These are phyloP conservation scores for Sceloporus tristichus DNA, from an alignment of 2,113 vertebrate species.

Conservation along the genomic window DNA sequence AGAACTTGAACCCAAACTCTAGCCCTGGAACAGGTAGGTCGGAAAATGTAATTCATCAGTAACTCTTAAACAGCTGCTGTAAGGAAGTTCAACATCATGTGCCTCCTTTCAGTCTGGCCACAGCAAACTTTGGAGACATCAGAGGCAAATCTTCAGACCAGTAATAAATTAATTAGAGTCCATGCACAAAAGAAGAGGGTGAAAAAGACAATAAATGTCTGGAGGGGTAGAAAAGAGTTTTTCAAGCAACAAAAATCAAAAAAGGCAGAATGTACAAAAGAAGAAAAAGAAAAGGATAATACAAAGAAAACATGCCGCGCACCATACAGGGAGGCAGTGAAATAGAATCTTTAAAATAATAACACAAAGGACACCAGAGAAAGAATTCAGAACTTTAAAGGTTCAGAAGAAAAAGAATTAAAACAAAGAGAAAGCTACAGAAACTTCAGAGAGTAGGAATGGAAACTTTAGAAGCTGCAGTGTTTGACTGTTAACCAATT, in stretches of 20 bases:
- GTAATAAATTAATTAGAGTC: slow-evolving; percentile 55
- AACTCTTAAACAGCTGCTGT: slow-evolving; percentile 16
- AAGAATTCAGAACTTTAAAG: slow-evolving; percentile 53
- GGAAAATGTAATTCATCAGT: slow-evolving; percentile 29
- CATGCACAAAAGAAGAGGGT: slow-evolving; percentile 47
- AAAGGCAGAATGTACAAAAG: slow-evolving; percentile 57
- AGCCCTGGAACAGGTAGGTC: slow-evolving; percentile 22
- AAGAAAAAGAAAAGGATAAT: slow-evolving; percentile 47
- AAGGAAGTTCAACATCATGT: slow-evolving; percentile 13
- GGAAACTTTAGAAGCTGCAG: slow-evolving; percentile 48
- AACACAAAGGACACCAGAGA: slow-evolving; percentile 49
- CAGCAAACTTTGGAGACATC: slow-evolving; percentile 34
- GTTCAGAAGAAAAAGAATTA: slow-evolving; percentile 24
- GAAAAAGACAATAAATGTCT: slow-evolving; percentile 66
- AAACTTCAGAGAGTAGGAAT: slow-evolving; percentile 55
- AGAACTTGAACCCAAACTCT: not conserved
- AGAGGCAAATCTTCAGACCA: slow-evolving; percentile 45
- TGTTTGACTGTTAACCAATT: slow-evolving; percentile 39
- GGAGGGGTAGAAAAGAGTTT: slow-evolving; percentile 57
- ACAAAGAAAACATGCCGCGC: slow-evolving; percentile 54
- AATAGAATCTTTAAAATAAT: slow-evolving; percentile 61
- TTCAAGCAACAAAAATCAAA: slow-evolving; percentile 65
- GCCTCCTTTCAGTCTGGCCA: not conserved
- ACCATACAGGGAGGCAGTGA: slow-evolving; percentile 50
- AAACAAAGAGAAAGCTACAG: slow-evolving; percentile 56